A percentile compares a stretch with the other conserved stretches of the same genome.
These are phyloP conservation scores for Fukomys damarensis DNA, from an alignment of 2,113 vertebrate species.

Conservation along the genomic window DNA sequence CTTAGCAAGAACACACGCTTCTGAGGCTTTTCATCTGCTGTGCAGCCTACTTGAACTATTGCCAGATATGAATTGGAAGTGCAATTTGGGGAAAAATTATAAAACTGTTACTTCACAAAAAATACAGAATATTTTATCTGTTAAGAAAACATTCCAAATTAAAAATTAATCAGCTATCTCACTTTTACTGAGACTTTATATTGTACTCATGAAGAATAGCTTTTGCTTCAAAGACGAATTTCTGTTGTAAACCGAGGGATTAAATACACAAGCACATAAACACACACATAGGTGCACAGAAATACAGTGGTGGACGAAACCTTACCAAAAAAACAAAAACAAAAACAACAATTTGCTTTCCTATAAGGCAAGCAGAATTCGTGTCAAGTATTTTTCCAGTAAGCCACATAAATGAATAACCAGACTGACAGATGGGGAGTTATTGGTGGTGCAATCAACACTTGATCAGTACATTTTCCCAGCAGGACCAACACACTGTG, in stretches of 20 bases:
- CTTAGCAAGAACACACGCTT: not conserved
- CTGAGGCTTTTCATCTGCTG: conserved; percentile 6
- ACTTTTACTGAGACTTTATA: not conserved
- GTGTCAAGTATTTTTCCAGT: conserved; percentile 38
- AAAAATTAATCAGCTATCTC: conserved; percentile 48
- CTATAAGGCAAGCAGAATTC: conserved; percentile 53
- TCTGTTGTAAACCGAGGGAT: conserved; percentile 22
- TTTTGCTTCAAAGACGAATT: conserved; percentile 45
- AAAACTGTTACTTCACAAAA: not conserved
- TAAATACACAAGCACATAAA: not conserved
- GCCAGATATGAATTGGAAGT: not conserved
- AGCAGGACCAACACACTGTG: conserved; percentile 42
- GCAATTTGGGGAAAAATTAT: conserved; percentile 54
- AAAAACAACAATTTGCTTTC: not conserved
- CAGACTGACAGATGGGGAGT: conserved; percentile 55
- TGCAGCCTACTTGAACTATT: conserved; percentile 1
- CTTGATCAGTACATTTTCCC: conserved; percentile 62
- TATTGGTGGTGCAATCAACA: conserved; percentile 42
- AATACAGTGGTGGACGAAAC: conserved; percentile 24
- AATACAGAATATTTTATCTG: conserved; percentile 34
- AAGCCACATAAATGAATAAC: conserved; percentile 7
- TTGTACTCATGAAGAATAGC: not conserved
- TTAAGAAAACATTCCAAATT: conserved; percentile 51
- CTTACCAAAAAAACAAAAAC: not conserved
- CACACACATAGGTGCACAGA: not conserved